Base-by-base conservation (phyloP, 2,113 vertebrate species). In the Thalassarche chlororhynchos region DNA sequence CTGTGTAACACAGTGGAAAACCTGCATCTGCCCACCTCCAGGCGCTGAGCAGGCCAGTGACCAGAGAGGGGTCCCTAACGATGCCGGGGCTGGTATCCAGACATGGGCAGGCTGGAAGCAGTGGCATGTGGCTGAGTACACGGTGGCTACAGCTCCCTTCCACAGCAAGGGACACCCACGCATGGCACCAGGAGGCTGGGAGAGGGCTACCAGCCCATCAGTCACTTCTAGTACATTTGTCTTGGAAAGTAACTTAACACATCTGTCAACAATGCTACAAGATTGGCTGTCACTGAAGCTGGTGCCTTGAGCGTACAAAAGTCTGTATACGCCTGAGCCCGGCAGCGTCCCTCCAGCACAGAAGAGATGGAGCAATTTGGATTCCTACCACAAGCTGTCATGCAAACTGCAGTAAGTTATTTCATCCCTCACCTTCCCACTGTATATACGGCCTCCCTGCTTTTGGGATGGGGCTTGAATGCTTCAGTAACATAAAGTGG, bases 221-320 rank as follows among this genome's bases (percentile, higher is more conserved):
- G 66, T 7, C 31, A 9, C 57, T 44, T 52, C 76, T 58, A 69
- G 44, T 3, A 13, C 7, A 1, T 52, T 65, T 38, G 24, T 13
- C 24, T 14, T 34, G 65, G 78, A 40, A 82, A 51, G 54, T 38
- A 46, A 49, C n/a, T 64, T 36, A 62, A 51, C 0, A 11, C 14
- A 1, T 32, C 62, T 17, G 52, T 64, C 84, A 38, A 26, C 62
- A 42, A 0, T 3, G 29, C 54, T 47, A 0, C 0, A 2, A 18
- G 66, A 17, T 8, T 34, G 62, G 54, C 14, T 38, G 77, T 14
- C 54, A 34, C 36, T 16, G 52, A 17, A 24, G 20, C 42, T 64
- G 14, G 19, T 51, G 42, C 46, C 17, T 51, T 1, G 3, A 76
- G 17, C 1, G 2, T 62, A 8, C 47, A 31, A 10, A 84, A 60